Base-by-base conservation (phyloP, 2,888 invertebrate genomes). In the Cyrtodaria siliqua region DNA sequence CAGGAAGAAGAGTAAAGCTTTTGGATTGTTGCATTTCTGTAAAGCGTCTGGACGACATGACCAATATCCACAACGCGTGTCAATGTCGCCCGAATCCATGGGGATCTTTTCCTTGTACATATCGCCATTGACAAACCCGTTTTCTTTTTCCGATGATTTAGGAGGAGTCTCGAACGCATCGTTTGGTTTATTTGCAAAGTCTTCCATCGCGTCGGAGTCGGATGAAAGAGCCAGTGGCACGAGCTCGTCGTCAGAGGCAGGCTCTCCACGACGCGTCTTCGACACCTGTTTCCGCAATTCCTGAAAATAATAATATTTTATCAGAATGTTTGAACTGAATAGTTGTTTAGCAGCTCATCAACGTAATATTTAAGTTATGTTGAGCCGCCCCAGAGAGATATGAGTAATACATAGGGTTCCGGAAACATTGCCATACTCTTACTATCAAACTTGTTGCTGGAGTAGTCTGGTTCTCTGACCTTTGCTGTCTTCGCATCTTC, bases 21-120 rank as follows among this genome's bases (percentile, higher is more conserved):
- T 88, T 0, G 90, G 89, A 29, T 88, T 89, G 78, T 90, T 90
- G 73, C 86, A 85, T 23, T 70, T 62, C 71, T 87, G 88, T 38
- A 90, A 74, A 40, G 82, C 77, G 52, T 82, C 67, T 16, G 90
- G 89, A 20, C 84, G 76, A 69, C 83, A 89, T 3, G 66, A 53
- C 40, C 85, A 81, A 50, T 85, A 84, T 18, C 90, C 88, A 78
- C 90, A 90, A 14, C 82, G 63, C 8, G 79, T 82, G 12, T 83
- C 85, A 8, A 70, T 72, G n/a, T 20, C 18, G 23, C n/a, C 44
- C 18, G 26, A 20, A 26, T 44, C 49, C 47, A 57, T 44, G 20
- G 8, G 49, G 24, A 59, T 49, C 59, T 76, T 76, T 59, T 73
- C 74, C 49, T 68, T 81, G 52, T 78, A 74, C 24, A 81, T 63